phyloP scores from a whole-genome alignment of 2,113 vertebrate genomes.

The Holacanthus passer region DNA sequence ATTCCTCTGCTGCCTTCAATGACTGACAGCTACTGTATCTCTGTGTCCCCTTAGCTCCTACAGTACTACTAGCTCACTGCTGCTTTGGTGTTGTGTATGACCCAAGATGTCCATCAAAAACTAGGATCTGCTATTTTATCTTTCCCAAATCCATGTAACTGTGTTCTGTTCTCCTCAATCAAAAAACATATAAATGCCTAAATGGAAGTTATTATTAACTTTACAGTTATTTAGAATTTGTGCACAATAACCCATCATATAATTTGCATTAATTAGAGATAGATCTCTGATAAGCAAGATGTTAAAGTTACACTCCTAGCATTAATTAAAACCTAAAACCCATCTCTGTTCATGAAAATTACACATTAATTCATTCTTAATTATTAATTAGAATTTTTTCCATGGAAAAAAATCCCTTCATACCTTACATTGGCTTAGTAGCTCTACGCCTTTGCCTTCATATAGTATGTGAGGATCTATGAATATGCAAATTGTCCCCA shows the following conservation, averaged over 20 bases:
- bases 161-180: neutral
- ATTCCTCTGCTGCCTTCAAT: neutral
- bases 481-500: too few relatives aligned
- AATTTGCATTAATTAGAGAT: neutral
- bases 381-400: too few relatives aligned
- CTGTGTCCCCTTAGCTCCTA: neutral
- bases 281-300: neutral
- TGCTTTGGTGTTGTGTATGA: constrained; percentile 3
- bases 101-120: neutral
- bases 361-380: too few relatives aligned
- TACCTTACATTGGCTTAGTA: too few relatives aligned
- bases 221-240: too few relatives aligned
- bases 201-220: neutral
- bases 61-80: neutral
- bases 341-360: too few relatives aligned
- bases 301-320: too few relatives aligned
- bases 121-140: neutral
- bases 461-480: too few relatives aligned
- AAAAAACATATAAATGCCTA: neutral
- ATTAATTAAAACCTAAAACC: too few relatives aligned
- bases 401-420: too few relatives aligned
- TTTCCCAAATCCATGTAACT: neutral
- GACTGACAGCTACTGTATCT: constrained; percentile 21
- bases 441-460: too few relatives aligned
- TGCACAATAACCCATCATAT: neutral